Evolutionary conservation across 1,140 invertebrate genomes (phyloP), one percentile per base, ranked within the genome.

Genomic region (Gonatopus flavifemur): DNA sequence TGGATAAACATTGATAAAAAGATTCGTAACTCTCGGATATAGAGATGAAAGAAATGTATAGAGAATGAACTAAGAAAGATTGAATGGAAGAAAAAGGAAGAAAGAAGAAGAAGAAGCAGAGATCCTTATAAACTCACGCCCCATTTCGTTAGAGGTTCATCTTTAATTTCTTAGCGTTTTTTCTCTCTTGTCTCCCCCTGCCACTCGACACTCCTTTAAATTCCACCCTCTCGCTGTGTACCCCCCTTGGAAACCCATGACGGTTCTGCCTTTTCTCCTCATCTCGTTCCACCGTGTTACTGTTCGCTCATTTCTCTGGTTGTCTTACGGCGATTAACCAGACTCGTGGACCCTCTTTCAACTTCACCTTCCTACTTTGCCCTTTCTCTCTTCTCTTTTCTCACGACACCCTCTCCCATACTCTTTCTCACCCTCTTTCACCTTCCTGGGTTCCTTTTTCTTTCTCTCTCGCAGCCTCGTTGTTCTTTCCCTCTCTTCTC

Each of bases 241-340:
- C 43, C 58, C 53, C 53, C 49, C 33, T 57, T 38, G 24, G 10
- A n/a, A n/a, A n/a, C n/a, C n/a, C n/a, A n/a, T n/a, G n/a, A n/a
- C n/a, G n/a, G n/a, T n/a, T n/a, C n/a, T n/a, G n/a, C 46, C 19
- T 42, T 18, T 36, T 36, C 47, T 39, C 50, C 43, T 57, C 58
- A 50, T 51, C 52, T 43, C 40, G 30, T 30, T 51, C 59, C 65
- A 65, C 55, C 65, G 67, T 64, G 55, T 62, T 64, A 64, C 71
- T 70, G 68, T 70, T 74, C 70, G 69, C 74, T 77, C 76, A 77
- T 78, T 77, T 78, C 71, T 77, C 72, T 61, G 68, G 70, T 77
- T 78, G 76, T 78, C 74, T 77, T 74, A 77, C 70, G 74, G 73
- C 71, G 76, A 78, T 78, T 78, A 78, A 75, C 76, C 74, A 70